These are phyloP conservation scores for Toxotes lorentzi DNA, from an alignment of 2,797 vertebrate species.

Conservation along the genomic window DNA sequence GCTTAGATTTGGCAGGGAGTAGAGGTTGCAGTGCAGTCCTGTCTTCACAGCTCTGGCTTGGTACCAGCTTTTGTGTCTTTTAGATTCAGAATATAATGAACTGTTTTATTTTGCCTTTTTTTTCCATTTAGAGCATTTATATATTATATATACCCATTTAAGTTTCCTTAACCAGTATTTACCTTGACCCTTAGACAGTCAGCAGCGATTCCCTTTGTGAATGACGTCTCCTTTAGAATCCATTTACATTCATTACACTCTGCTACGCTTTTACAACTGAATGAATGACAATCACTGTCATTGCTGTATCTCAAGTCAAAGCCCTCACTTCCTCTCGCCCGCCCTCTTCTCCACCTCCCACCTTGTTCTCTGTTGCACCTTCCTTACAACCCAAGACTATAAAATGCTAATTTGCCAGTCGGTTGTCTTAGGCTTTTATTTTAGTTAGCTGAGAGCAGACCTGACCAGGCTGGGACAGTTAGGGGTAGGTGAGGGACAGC, in stretches of 20 bases:
- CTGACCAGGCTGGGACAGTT: slow-evolving; percentile 41
- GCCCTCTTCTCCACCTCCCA: slow-evolving; percentile 59
- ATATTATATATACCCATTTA: too few relatives aligned
- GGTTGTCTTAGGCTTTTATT: slow-evolving; percentile 56
- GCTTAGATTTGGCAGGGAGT: slow-evolving; percentile 17
- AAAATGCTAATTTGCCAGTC: slow-evolving; percentile 80
- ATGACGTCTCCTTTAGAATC: slow-evolving; percentile 25
- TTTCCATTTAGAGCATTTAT: background rate
- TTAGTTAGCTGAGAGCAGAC: slow-evolving; percentile 53
- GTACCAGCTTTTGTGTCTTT: background rate
- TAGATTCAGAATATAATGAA: slow-evolving; percentile 11
- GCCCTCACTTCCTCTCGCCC: slow-evolving; percentile 73
- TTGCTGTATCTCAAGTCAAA: slow-evolving; percentile 53
- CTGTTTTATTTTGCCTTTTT: background rate
- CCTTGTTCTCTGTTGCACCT: slow-evolving; percentile 48
- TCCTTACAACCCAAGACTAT: slow-evolving; percentile 64
- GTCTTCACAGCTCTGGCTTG: background rate
- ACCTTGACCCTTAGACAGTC: slow-evolving; percentile 30
- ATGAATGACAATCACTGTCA: slow-evolving; percentile 62
- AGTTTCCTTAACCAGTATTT: slow-evolving; percentile 17
- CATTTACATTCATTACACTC: slow-evolving; percentile 57
- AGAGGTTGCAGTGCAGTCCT: background rate
- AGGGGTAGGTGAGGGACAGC: slow-evolving; percentile 66
- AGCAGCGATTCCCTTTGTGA: slow-evolving; percentile 32
- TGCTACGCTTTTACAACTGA: slow-evolving; percentile 62